Conservation (phyloP, 2,888 invertebrate genomes). For the Cerastis rubricosa region DNA sequence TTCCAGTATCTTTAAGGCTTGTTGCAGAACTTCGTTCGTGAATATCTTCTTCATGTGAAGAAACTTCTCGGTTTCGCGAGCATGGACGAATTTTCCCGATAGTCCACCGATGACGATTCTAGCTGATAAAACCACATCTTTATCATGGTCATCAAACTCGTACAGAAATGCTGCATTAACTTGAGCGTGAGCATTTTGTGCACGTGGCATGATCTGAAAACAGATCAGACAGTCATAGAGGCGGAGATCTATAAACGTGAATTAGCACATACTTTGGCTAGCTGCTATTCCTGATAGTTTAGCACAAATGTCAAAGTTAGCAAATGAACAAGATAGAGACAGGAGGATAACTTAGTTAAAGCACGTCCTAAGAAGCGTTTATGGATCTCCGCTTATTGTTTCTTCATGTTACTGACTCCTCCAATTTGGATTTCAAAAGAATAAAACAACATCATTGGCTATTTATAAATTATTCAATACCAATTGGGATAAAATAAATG, state of each 20-base stretch:
- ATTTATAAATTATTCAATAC: too few species aligned
- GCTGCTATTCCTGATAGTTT: not conserved
- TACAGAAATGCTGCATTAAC: slow-evolving; percentile 94
- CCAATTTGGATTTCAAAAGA: too few species aligned
- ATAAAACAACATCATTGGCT: too few species aligned
- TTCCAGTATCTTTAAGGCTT: slow-evolving; percentile 89
- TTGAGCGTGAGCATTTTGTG: slow-evolving; percentile 94
- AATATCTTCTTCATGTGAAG: slow-evolving; percentile 79
- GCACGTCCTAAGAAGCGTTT: not conserved
- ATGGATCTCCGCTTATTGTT: not conserved
- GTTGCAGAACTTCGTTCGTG: slow-evolving; percentile 86
- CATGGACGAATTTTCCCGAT: slow-evolving; percentile 89
- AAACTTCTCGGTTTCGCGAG: slow-evolving; percentile 90
- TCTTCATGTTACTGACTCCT: not conserved
- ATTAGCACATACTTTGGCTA: not conserved
- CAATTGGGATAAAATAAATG: too few species aligned
- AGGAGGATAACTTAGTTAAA: not conserved
- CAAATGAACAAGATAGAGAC: not conserved
- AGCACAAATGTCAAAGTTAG: not conserved
- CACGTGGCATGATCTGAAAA: slow-evolving; percentile 93
- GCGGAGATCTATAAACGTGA: not conserved
- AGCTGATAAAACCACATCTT: slow-evolving; percentile 82
- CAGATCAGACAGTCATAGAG: not conserved
- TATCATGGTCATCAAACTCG: slow-evolving; percentile 82
- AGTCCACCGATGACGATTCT: slow-evolving; percentile 92